Evolutionary conservation across 2,888 invertebrate genomes (phyloP), one percentile per base, ranked within the genome.

Genomic region (Lissonota sp.): DNA sequence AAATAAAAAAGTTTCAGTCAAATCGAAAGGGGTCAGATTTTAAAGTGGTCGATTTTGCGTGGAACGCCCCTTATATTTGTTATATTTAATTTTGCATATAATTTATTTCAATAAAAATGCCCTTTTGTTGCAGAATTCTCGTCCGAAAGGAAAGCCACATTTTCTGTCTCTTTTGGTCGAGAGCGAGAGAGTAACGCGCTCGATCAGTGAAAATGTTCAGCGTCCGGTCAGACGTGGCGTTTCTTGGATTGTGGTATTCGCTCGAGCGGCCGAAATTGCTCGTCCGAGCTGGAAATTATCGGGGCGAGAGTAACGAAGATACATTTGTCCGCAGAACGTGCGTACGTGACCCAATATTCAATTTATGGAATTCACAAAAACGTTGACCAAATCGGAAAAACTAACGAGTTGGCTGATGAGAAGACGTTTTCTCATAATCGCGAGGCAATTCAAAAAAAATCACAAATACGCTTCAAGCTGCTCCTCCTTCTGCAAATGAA

Each of bases 201-300:
- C 53, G 46, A 51, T 55, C 46, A 64, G 72, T 66, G 16, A 55
- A 55, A 67, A 46, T 7, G 66, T 40, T 46, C 5, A 37, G 39
- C 60, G 66, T 58, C n/a, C 7, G 53, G 71, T 58, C 69, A 44
- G 62, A 58, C 63, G 51, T 37, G 60, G 26, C 26, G 26, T 7
- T 57, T 26, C 57, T 37, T 3, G 14, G 53, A 53, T 14, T 26
- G 10, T 6, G 5, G 62, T 46, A 10, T 10, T 26, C 14, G 14
- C 10, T 8, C 4, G 16, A 39, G 12, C 8, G 42, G 8, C n/a
- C 14, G 1, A 12, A 44, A 16, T 39, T 26, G 40, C 46, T 44
- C 44, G 67, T 10, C 40, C 12, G 14, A 14, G 37, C 40, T 26
- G 26, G 7, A 66, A 60, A 66, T 53, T 49, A 71, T n/a, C 16